Conservation (phyloP, 2,888 invertebrate genomes). For the Ditylenchus weischeri region DNA sequence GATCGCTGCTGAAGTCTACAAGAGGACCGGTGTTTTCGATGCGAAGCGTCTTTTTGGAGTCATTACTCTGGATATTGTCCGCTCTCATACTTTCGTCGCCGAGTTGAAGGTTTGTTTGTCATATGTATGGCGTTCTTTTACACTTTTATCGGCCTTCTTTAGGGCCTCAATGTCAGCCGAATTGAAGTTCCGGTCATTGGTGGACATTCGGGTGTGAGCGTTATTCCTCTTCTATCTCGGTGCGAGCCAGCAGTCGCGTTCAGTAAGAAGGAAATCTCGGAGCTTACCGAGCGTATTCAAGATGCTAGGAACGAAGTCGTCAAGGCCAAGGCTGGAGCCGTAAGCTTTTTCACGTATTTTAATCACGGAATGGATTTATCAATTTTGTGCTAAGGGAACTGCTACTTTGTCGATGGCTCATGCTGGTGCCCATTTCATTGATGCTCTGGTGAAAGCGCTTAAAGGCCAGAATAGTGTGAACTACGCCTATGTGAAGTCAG, state of each 20-base stretch:
- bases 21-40: conserved; percentile 84
- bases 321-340: conserved; percentile 92
- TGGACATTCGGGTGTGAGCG: conserved; percentile 96
- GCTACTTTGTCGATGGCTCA: conserved; percentile 97
- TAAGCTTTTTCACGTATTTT: conserved; percentile 49
- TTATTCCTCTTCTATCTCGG: conserved; percentile 91
- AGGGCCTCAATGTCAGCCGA: conserved; percentile 75
- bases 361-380: too few species aligned
- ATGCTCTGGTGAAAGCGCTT: conserved; percentile 76
- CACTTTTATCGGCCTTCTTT: conserved; percentile 36
- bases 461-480: conserved; percentile 67
- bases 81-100: conserved; percentile 90
- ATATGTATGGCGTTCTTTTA: neutral
- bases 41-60: conserved; percentile 89
- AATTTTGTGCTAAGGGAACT: conserved; percentile 69
- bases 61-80: conserved; percentile 90
- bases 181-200: conserved; percentile 91
- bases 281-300: conserved; percentile 87
- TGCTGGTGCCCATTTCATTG: conserved; percentile 86
- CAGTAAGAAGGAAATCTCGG: conserved; percentile 73
- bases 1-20: conserved; percentile 88
- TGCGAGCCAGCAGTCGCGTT: conserved; percentile 47
- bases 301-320: conserved; percentile 99
- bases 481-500: conserved; percentile 74
- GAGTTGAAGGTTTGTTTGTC: conserved; percentile 72